These are phyloP conservation scores for Nycticryphes semicollaris DNA, from an alignment of 2,113 vertebrate genomes.

Conservation along the genomic window DNA sequence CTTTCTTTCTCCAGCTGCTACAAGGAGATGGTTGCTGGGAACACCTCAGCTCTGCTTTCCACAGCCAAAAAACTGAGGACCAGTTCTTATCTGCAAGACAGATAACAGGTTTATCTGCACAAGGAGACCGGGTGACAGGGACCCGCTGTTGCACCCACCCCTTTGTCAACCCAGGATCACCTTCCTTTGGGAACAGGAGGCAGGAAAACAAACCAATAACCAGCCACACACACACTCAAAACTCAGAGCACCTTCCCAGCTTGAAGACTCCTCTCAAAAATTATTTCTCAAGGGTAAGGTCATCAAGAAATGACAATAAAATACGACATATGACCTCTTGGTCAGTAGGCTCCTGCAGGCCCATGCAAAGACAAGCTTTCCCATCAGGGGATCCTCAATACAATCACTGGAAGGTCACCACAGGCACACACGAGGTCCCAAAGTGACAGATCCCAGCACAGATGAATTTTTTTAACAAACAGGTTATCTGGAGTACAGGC, in stretches of 20 bases:
- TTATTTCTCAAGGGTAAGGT: accelerated
- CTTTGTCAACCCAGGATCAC: accelerated
- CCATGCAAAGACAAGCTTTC: neutral
- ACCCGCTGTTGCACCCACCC: neutral
- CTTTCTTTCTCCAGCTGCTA: neutral
- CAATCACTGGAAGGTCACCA: accelerated
- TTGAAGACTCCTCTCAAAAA: neutral
- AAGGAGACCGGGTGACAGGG: neutral
- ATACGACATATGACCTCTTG: accelerated
- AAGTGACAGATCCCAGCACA: neutral
- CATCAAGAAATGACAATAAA: neutral
- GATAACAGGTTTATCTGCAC: neutral
- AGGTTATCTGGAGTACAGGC: neutral
- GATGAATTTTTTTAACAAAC: accelerated
- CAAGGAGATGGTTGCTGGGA: neutral
- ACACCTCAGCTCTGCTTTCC: neutral
- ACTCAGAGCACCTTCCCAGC: neutral
- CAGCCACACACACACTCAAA: accelerated
- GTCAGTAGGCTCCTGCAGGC: neutral
- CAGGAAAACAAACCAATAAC: neutral
- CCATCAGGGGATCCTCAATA: too few species aligned
- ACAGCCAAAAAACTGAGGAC: neutral
- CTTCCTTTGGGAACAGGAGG: neutral
- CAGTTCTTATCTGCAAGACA: neutral
- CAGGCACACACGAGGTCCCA: neutral